These are phyloP conservation scores for Hapalemur alaotrensis DNA, from an alignment of 2,797 vertebrate genomes.

Conservation along the genomic window DNA sequence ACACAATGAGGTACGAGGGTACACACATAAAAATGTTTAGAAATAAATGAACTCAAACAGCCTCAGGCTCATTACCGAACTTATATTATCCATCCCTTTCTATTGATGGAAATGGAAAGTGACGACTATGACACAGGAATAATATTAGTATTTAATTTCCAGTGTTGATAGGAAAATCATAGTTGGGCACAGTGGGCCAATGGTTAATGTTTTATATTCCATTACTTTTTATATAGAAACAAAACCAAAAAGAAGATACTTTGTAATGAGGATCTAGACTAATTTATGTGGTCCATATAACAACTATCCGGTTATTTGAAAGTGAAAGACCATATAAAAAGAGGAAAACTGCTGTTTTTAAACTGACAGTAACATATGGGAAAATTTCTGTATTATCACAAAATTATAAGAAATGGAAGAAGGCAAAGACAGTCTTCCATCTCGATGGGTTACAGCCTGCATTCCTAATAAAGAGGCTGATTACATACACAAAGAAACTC, in stretches of 20 bases:
- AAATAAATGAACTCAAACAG: conserved; percentile 69
- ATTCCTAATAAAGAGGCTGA: conserved; percentile 19
- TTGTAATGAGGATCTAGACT: not conserved
- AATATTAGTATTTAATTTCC: conserved; percentile 49
- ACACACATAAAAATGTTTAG: not conserved
- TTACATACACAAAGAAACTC: not conserved
- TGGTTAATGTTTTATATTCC: conserved; percentile 23
- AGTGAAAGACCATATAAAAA: not conserved
- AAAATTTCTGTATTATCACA: not conserved
- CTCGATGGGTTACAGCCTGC: not conserved
- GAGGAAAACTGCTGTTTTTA: conserved; percentile 1
- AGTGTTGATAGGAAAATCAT: conserved; percentile 28
- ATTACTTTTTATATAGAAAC: conserved; percentile 57
- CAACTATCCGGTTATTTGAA: not conserved
- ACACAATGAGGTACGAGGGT: not conserved
- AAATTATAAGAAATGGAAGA: not conserved
- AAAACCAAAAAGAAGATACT: conserved; percentile 31
- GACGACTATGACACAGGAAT: conserved; percentile 27
- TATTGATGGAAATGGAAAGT: conserved; percentile 63
- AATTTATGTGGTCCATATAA: conserved; percentile 14
- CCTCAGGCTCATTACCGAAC: conserved; percentile 47
- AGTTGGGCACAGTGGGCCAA: not conserved
- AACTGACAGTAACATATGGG: not conserved
- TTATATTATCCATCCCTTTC: not conserved
- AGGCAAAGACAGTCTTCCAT: not conserved